Conservation (phyloP, 2,797 vertebrate species). For the Notamacropus eugenii region DNA sequence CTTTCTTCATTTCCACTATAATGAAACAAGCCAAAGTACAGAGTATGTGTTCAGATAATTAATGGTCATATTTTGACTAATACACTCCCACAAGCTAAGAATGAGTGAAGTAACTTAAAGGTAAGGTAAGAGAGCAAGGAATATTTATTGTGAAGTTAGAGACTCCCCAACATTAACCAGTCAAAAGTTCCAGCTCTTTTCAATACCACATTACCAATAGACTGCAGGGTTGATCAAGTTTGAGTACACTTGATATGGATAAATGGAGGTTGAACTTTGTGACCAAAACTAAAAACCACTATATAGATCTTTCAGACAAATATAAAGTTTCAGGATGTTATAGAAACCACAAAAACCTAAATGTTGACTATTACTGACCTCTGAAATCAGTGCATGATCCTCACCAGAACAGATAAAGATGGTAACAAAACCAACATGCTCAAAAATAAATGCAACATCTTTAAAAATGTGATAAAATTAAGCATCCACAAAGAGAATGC, state of each 20-base stretch:
- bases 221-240: not conserved
- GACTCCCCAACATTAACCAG: not conserved
- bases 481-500: not conserved
- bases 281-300: slow-evolving; percentile 46
- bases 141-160: slow-evolving; percentile 4
- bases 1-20: slow-evolving; percentile 26
- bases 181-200: not conserved
- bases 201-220: not conserved
- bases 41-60: not conserved
- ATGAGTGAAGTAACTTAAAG: not conserved
- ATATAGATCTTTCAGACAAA: slow-evolving; percentile 39
- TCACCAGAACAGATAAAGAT: slow-evolving; percentile 19
- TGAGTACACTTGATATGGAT: not conserved
- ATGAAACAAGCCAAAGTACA: slow-evolving; percentile 42
- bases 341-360: slow-evolving; percentile 21
- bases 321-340: slow-evolving; percentile 30
- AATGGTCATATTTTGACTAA: not conserved
- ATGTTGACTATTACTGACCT: slow-evolving; percentile 41
- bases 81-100: not conserved
- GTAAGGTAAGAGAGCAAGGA: not conserved
- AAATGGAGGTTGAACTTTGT: slow-evolving; percentile 37
- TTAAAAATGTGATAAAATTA: slow-evolving; percentile 31
- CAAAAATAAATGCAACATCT: slow-evolving; percentile 23
- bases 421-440: not conserved
- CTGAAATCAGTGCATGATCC: slow-evolving; percentile 46